Percentiles rank a stretch among this genome's conserved stretches.
Evolutionary conservation across 2,888 invertebrate species (phyloP).

Genomic region (Cylloceria caligata): DNA sequence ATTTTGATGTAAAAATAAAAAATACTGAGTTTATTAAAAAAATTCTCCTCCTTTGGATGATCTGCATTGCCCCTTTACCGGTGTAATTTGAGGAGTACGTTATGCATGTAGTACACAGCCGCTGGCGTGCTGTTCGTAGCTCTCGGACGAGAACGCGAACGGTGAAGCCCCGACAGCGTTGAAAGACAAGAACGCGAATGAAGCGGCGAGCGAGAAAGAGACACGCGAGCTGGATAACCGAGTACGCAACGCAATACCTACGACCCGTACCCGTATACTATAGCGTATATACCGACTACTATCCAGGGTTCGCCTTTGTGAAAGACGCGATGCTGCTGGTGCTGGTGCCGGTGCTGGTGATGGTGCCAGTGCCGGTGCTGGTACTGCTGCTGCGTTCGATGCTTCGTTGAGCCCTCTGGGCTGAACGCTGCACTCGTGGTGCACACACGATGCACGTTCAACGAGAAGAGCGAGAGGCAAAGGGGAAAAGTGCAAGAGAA

Average conservation of each 20-base stretch:
- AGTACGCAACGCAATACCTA: constrained; percentile 53
- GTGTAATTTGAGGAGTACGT: neutral
- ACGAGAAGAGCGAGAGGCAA: constrained; percentile 57
- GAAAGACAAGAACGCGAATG: constrained; percentile 44
- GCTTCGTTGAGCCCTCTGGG: constrained; percentile 63
- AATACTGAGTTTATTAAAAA: neutral
- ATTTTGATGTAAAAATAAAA: neutral
- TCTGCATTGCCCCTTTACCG: neutral
- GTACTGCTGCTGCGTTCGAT: constrained; percentile 50
- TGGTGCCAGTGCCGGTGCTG: constrained; percentile 35
- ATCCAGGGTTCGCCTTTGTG: constrained; percentile 59
- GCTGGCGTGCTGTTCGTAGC: constrained; percentile 29
- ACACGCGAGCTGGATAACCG: constrained; percentile 46
- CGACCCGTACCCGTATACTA: constrained; percentile 46
- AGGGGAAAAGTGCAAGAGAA: constrained; percentile 62
- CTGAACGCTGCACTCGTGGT: constrained; percentile 61
- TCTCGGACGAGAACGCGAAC: constrained; percentile 27
- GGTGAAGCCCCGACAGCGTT: constrained; percentile 19
- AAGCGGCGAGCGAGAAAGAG: constrained; percentile 34
- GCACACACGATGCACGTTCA: constrained; percentile 59
- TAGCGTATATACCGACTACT: constrained; percentile 24
- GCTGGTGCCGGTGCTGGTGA: constrained; percentile 31
- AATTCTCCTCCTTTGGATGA: neutral
- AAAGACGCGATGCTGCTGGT: constrained; percentile 57
- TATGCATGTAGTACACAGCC: constrained; percentile 22